Evolutionary conservation across 1,140 invertebrate genomes (phyloP).

Genomic region (Drosophila yakuba): DNA sequence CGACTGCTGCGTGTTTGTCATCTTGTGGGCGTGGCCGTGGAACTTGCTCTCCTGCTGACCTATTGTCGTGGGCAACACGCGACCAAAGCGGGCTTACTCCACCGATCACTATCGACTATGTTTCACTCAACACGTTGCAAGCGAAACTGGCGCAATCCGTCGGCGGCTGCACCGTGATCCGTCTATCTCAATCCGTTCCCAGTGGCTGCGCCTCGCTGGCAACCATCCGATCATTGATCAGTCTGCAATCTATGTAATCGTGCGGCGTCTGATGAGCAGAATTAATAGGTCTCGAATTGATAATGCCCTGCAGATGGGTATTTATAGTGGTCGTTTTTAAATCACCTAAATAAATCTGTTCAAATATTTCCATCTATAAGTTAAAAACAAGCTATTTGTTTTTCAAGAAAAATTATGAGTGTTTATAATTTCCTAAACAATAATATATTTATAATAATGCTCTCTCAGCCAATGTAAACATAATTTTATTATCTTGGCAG

Average conservation of each 20-base stretch:
- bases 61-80: constrained; percentile 40
- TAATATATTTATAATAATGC: neutral
- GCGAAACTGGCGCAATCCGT: constrained; percentile 68
- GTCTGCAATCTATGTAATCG: constrained; percentile 50
- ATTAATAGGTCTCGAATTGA: constrained; percentile 18
- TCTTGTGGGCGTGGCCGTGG: constrained; percentile 14
- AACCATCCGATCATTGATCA: constrained; percentile 64
- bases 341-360: too few relatives aligned
- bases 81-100: constrained; percentile 8
- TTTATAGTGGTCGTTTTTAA: too few relatives aligned
- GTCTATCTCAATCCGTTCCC: constrained; percentile 24
- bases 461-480: neutral
- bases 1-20: constrained; percentile 16
- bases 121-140: constrained; percentile 73
- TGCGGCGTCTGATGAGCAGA: neutral
- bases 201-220: constrained; percentile 37
- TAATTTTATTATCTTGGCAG: neutral
- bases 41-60: constrained; percentile 61
- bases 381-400: too few relatives aligned
- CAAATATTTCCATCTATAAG: too few relatives aligned
- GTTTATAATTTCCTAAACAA: neutral
- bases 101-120: constrained; percentile 27
- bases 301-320: constrained; percentile 30
- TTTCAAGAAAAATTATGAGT: too few relatives aligned
- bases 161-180: constrained; percentile 31